Evolutionary conservation across 2,797 vertebrate species (phyloP), one percentile per base, ranked within the genome.

Genomic region (Protosalanx chinensis): DNA sequence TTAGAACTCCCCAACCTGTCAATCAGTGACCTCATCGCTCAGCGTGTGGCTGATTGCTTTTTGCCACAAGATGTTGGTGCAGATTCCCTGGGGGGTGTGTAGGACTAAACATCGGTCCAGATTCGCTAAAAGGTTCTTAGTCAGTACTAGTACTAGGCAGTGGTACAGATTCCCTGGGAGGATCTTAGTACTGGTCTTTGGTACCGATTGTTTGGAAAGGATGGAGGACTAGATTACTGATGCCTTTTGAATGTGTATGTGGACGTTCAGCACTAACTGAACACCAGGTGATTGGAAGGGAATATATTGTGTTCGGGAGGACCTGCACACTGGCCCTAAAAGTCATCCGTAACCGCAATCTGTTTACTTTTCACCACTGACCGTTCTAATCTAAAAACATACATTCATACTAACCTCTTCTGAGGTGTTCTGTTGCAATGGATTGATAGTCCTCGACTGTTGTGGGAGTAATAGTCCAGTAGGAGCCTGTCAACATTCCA

Each of bases 11-110:
- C 49, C 20, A 29, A 23, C 27, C 46, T 67, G 65, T 67, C 65
- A 32, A 53, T 67, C 65, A 67, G 46, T 8, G n/a, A 16, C 49
- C 27, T 51, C 65, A 4, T 53, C 8, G 46, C 65, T 30, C 27
- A 67, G 65, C 10, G 46, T 29, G 46, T 6, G 30, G 49, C 18
- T 56, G 65, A 67, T 67, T 53, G 49, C 65, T 18, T 51, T 12
- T 56, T 46, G 6, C 49, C 6, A 27, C 18, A 29, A 29, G 46
- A 67, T 49, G 18, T 49, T 56, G 46, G 13, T 6, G 12, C 7
- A n/a, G 16, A 32, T 4, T 4, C 49, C 64, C 65, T 37, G 46
- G 23, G 49, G 53, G 65, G 49, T n/a, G 7, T 46, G 37, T 65
- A 27, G 23, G 41, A 46, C 33, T 35, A 35, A 4, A 35, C 64